Conservation (phyloP, 2,113 vertebrate species). For the Microtus ochrogaster region DNA sequence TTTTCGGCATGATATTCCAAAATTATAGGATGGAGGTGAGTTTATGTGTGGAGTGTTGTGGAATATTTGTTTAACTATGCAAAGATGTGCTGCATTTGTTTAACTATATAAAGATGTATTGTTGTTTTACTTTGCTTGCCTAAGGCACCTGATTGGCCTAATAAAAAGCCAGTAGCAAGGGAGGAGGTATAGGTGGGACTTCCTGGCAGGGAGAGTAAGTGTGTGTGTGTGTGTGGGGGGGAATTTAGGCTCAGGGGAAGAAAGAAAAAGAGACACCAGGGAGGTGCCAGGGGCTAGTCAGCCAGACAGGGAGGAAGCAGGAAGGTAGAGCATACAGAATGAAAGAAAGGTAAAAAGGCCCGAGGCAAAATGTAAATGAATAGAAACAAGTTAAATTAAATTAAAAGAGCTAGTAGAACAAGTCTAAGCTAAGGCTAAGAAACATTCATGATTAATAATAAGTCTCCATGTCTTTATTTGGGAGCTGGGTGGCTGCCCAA, state of each 20-base stretch:
- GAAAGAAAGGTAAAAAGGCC: background rate
- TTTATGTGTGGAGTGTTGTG: background rate
- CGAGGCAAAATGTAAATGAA: background rate
- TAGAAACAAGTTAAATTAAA: background rate
- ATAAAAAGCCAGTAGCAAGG: too few species aligned
- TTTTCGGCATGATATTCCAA: background rate
- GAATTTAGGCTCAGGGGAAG: too few species aligned
- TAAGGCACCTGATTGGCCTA: too few species aligned
- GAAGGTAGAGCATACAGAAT: too few species aligned
- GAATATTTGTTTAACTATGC: background rate
- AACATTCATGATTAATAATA: background rate
- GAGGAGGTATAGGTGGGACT: too few species aligned
- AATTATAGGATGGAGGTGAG: background rate
- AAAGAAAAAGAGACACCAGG: too few species aligned
- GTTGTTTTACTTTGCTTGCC: background rate
- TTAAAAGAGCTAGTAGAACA: background rate
- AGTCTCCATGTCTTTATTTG: background rate
- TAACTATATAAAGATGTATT: background rate
- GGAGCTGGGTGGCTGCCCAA: background rate
- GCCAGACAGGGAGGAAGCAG: too few species aligned
- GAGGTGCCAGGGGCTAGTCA: too few species aligned
- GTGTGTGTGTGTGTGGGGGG: too few species aligned
- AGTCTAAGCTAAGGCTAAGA: background rate
- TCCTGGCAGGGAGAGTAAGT: too few species aligned
- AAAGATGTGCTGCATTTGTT: background rate